Evolutionary conservation across 1,140 invertebrate genomes (phyloP).

Genomic region (Drosophila virilis): DNA sequence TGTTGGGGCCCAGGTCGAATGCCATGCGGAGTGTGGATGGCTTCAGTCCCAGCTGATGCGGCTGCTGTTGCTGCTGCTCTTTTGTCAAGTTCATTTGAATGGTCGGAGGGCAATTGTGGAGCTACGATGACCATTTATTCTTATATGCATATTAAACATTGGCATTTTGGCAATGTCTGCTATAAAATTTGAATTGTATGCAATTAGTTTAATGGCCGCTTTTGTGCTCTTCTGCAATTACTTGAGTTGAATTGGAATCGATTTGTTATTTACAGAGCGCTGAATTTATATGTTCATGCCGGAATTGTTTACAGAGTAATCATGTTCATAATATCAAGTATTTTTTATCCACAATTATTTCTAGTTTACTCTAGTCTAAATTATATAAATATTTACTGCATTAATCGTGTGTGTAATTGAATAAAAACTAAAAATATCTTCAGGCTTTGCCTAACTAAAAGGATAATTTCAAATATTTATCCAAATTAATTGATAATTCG

Average conservation of each 20-base stretch:
- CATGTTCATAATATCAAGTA: not conserved
- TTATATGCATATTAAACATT: conserved; percentile 60
- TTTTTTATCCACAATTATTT: conserved; percentile 4
- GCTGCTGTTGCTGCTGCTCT: no score
- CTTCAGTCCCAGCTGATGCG: conserved; percentile 16
- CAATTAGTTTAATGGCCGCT: conserved; percentile 68
- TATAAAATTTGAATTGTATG: conserved; percentile 61
- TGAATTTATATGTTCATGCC: not conserved
- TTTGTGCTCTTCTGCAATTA: conserved; percentile 22
- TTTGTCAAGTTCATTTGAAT: conserved; percentile 30
- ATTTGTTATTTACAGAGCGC: not conserved
- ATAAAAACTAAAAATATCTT: no score
- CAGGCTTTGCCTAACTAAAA: not conserved
- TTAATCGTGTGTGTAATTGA: not conserved
- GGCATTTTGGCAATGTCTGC: conserved; percentile 49
- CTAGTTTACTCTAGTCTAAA: not conserved
- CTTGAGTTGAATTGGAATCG: conserved; percentile 7
- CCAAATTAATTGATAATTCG: no score
- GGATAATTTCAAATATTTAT: no score
- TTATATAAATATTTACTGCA: conserved; percentile 4
- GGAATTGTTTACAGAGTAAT: conserved; percentile 1
- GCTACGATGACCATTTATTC: conserved; percentile 57
- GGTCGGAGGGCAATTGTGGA: conserved; percentile 2
- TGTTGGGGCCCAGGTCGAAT: conserved; percentile 43
- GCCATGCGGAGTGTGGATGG: conserved; percentile 26